Percentiles rank a stretch among this genome's conserved stretches.
Evolutionary conservation across 2,888 invertebrate genomes (phyloP).

Genomic region (Parochlus steinenii): DNA sequence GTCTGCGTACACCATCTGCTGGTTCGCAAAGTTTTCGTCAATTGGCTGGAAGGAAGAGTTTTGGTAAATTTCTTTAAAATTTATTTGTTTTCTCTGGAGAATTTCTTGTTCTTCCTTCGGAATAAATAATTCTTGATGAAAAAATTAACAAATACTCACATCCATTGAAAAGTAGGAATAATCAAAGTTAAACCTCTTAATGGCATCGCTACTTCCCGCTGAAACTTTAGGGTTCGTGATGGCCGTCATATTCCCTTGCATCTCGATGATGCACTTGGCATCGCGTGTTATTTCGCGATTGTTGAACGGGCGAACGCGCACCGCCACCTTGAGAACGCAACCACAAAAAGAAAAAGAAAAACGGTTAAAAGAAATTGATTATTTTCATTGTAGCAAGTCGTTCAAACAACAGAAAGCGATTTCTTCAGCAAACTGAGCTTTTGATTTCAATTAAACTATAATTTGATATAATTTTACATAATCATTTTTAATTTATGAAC

Average conservation of each 20-base stretch:
- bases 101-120: no score
- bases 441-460: no score
- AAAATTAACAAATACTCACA: slow-evolving; percentile 44
- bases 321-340: slow-evolving; percentile 99
- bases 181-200: slow-evolving; percentile 95
- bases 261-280: slow-evolving; percentile 92
- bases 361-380: no score
- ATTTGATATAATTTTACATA: no score
- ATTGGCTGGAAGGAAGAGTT: slow-evolving; percentile 40
- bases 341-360: no score
- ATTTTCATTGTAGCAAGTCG: no score
- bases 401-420: no score
- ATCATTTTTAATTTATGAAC: no score
- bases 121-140: slow-evolving; percentile 9
- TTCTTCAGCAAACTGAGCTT: no score
- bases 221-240: slow-evolving; percentile 85
- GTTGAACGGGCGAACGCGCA: slow-evolving; percentile 99
- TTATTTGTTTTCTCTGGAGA: no score
- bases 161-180: slow-evolving; percentile 98
- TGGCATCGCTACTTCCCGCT: slow-evolving; percentile 66
- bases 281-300: slow-evolving; percentile 84
- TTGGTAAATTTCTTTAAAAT: slow-evolving; percentile 9
- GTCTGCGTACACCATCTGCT: slow-evolving; percentile 92
- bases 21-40: slow-evolving; percentile 80
- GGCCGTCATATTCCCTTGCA: slow-evolving; percentile 84